Percentiles rank a stretch among this genome's conserved stretches.
Evolutionary conservation across 2,888 invertebrate species (phyloP).

Genomic region (Meta bourneti): DNA sequence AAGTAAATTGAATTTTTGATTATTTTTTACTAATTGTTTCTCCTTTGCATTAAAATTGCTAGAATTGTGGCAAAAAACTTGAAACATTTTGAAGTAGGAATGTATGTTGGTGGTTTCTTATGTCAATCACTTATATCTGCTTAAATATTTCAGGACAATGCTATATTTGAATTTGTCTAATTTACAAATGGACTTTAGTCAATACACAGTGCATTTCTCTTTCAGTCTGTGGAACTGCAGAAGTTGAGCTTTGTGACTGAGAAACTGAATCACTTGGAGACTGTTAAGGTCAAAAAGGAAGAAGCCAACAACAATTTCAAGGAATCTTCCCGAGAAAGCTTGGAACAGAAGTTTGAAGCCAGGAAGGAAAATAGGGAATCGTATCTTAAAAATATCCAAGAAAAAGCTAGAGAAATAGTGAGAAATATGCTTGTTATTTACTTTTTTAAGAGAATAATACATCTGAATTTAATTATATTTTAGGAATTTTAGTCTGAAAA

Average conservation of each 20-base stretch:
- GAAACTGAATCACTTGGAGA: slow-evolving; percentile 92
- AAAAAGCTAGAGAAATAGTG: slow-evolving; percentile 90
- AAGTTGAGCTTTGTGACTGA: slow-evolving; percentile 86
- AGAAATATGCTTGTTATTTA: slow-evolving; percentile 81
- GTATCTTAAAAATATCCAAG: slow-evolving; percentile 92
- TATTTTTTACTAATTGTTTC: background rate
- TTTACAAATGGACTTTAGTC: background rate
- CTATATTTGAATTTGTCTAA: background rate
- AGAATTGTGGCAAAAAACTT: background rate
- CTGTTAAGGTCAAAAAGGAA: slow-evolving; percentile 92
- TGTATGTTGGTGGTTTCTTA: background rate
- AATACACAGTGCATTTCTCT: background rate
- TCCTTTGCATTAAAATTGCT: background rate
- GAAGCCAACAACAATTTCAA: slow-evolving; percentile 93
- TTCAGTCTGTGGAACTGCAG: slow-evolving; percentile 88
- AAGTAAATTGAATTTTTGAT: background rate
- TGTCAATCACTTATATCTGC: background rate
- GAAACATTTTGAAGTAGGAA: background rate
- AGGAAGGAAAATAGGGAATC: slow-evolving; percentile 95
- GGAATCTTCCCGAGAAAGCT: slow-evolving; percentile 90
- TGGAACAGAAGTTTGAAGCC: slow-evolving; percentile 94
- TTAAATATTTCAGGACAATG: too few relatives aligned
- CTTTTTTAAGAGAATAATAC: too few relatives aligned
- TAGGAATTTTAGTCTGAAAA: too few relatives aligned
- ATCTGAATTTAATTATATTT: too few relatives aligned